Evolutionary conservation across 2,113 vertebrate genomes (phyloP).

Genomic region (Phylloscopus trochilus): DNA sequence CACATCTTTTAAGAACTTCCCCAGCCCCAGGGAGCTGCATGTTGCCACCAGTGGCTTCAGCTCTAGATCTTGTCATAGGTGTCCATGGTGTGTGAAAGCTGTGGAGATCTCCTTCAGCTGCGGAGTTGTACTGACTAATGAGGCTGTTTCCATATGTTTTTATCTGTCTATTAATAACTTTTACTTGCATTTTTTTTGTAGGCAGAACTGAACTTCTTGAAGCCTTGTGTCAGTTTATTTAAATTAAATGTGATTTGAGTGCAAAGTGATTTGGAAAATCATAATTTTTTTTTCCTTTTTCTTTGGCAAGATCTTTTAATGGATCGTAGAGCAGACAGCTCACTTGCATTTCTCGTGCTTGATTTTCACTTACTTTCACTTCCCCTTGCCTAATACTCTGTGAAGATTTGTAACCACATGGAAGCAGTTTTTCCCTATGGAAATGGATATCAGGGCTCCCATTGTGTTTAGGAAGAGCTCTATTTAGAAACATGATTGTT

Average conservation of each 20-base stretch:
- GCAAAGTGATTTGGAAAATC: neutral
- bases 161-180: neutral
- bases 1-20: neutral
- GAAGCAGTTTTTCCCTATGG: neutral
- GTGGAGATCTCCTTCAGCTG: neutral
- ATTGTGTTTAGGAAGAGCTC: neutral
- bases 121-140: neutral
- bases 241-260: constrained; percentile 1
- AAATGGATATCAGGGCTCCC: neutral
- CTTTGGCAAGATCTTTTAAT: neutral
- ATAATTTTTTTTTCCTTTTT: neutral
- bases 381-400: neutral
- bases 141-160: neutral
- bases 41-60: neutral
- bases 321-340: neutral
- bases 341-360: neutral
- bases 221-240: neutral
- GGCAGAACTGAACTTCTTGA: constrained; percentile 5
- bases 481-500: neutral
- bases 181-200: neutral
- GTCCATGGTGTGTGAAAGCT: neutral
- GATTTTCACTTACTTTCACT: neutral
- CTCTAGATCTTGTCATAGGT: neutral
- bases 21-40: neutral
- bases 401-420: neutral